A percentile compares a stretch with the other conserved stretches of the same genome.
phyloP scores from a whole-genome alignment of 2,888 invertebrate genomes.

The Diachrysia chrysitis region DNA sequence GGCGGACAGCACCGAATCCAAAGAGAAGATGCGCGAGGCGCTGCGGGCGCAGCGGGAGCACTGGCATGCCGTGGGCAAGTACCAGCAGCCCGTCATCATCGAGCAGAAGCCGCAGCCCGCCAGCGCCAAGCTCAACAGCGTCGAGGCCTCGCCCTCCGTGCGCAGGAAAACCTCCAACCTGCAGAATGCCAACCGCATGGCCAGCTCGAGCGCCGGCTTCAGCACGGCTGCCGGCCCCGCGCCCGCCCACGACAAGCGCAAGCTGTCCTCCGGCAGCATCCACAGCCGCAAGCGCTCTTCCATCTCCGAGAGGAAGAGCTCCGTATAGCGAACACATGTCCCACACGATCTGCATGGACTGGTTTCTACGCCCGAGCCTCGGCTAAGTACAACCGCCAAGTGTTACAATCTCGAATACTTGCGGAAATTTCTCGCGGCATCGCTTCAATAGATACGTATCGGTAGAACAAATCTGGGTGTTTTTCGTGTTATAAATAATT shows the following conservation, averaged over 20 bases:
- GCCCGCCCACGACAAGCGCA: slow-evolving; percentile 76
- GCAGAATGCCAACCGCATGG: slow-evolving; percentile 81
- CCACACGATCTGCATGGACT: slow-evolving; percentile 46
- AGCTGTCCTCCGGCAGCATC: slow-evolving; percentile 86
- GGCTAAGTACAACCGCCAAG: slow-evolving; percentile 31
- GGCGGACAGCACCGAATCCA: slow-evolving; percentile 90
- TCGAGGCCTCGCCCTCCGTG: slow-evolving; percentile 83
- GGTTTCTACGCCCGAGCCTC: slow-evolving; percentile 43
- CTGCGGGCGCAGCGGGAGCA: slow-evolving; percentile 81
- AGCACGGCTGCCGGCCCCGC: slow-evolving; percentile 71
- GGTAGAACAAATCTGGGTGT: slow-evolving; percentile 46
- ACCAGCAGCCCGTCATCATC: slow-evolving; percentile 79
- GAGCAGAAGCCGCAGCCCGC: slow-evolving; percentile 75
- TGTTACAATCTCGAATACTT: slow-evolving; percentile 3
- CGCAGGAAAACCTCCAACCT: slow-evolving; percentile 81
- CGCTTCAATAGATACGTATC: slow-evolving; percentile 23
- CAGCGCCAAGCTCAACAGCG: slow-evolving; percentile 77
- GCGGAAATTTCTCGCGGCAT: slow-evolving; percentile 24
- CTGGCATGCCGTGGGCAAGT: slow-evolving; percentile 84
- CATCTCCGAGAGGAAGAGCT: slow-evolving; percentile 84
- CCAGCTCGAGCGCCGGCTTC: slow-evolving; percentile 68
- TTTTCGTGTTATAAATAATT: slow-evolving; percentile 43
- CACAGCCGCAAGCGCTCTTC: slow-evolving; percentile 84
- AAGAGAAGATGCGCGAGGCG: slow-evolving; percentile 84
- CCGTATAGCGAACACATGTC: slow-evolving; percentile 77